Conservation (phyloP, 35 echinoderm and acorn worm genomes). For the Lytechinus variegatus region DNA sequence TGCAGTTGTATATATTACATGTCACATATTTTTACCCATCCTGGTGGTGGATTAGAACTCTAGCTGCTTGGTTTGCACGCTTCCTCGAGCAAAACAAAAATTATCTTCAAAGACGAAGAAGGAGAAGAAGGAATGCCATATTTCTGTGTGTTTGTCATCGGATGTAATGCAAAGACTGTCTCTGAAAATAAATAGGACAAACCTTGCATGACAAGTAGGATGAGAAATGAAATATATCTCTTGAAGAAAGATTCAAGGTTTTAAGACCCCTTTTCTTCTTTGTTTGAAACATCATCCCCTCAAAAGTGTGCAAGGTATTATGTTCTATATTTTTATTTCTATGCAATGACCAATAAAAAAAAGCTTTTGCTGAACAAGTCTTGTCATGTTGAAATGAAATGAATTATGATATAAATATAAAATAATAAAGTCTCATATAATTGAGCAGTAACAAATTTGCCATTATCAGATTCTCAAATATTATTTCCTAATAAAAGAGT, state of each 20-base stretch:
- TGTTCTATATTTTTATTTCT: background rate
- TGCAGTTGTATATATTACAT: conserved; percentile 33
- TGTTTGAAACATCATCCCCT: background rate
- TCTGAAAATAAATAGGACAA: conserved; percentile 20
- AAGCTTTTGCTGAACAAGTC: too few species aligned
- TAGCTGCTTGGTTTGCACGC: background rate
- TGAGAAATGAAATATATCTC: conserved; percentile 1
- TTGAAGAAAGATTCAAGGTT: background rate
- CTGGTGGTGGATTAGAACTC: background rate
- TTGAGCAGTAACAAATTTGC: too few species aligned
- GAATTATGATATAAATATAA: too few species aligned
- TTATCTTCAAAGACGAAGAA: background rate
- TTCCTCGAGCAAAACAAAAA: conserved; percentile 1
- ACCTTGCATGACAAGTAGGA: background rate
- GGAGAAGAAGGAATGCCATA: conserved; percentile 2
- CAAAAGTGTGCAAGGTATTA: background rate
- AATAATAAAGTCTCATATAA: too few species aligned
- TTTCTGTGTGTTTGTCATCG: conserved; percentile 34
- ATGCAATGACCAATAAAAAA: background rate
- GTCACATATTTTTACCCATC: background rate
- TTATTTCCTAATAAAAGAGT: too few species aligned
- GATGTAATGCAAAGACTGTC: conserved; percentile 23
- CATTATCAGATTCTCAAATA: too few species aligned
- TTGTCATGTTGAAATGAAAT: too few species aligned
- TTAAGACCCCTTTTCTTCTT: background rate